Percentiles rank a stretch among this genome's conserved stretches.
Evolutionary conservation across 2,888 invertebrate genomes (phyloP).

Genomic region (Carcina quercana): DNA sequence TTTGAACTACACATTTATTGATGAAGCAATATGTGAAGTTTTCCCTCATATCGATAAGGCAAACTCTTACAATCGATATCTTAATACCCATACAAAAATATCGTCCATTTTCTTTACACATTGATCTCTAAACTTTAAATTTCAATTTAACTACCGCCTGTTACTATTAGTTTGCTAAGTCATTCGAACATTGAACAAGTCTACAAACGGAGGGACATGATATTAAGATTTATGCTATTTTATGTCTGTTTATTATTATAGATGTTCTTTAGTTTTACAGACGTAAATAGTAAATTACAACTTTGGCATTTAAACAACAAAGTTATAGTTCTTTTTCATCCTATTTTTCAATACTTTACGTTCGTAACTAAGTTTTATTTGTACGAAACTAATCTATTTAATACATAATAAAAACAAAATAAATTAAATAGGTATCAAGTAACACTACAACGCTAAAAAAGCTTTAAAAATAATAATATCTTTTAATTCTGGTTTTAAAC

Average conservation of each 20-base stretch:
- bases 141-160: too few relatives aligned
- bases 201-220: conserved; percentile 21
- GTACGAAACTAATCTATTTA: conserved; percentile 18
- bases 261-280: too few relatives aligned
- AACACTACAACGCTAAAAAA: conserved; percentile 42
- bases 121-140: conserved; percentile 33
- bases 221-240: too few relatives aligned
- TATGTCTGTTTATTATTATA: too few relatives aligned
- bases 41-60: conserved; percentile 40
- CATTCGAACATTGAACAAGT: conserved; percentile 15
- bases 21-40: conserved; percentile 18
- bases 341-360: conserved; percentile 14
- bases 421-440: conserved; percentile 47
- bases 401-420: conserved; percentile 46
- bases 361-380: conserved; percentile 11
- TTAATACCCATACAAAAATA: conserved; percentile 69
- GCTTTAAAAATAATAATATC: conserved; percentile 61
- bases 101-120: conserved; percentile 62
- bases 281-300: conserved; percentile 25
- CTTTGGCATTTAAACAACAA: conserved; percentile 33
- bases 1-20: conserved; percentile 12
- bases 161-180: conserved; percentile 11
- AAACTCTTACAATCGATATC: conserved; percentile 50
- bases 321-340: conserved; percentile 17
- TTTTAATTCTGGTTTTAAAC: conserved; percentile 64